Percentiles rank a stretch among this genome's conserved stretches.
Evolutionary conservation across 2,113 vertebrate species (phyloP).

Genomic region (Stegastes partitus): DNA sequence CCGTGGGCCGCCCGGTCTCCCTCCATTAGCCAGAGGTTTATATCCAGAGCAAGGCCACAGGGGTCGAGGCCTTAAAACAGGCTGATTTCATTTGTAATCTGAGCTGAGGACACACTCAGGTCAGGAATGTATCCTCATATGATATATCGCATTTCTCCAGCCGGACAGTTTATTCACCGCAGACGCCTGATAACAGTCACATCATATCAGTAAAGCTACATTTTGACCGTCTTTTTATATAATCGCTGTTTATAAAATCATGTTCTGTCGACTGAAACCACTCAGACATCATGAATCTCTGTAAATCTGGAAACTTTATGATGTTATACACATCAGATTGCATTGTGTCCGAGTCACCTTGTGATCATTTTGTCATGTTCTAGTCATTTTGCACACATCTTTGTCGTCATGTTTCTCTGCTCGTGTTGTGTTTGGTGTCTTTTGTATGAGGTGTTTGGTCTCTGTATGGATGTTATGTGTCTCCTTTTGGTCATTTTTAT

Average conservation of each 20-base stretch:
- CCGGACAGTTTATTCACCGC: not conserved
- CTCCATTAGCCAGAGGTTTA: slow-evolving; percentile 37
- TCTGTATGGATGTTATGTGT: no score
- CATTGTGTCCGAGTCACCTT: not conserved
- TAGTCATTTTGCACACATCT: not conserved
- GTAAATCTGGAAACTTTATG: no score
- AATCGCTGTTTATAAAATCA: not conserved
- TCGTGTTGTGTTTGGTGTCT: not conserved
- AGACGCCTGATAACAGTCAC: not conserved
- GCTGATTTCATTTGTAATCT: slow-evolving; percentile 54
- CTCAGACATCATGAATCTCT: no score
- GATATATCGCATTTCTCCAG: not conserved
- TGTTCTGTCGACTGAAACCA: no score
- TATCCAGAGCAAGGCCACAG: slow-evolving; percentile 15
- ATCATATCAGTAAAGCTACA: not conserved
- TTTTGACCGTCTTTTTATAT: not conserved
- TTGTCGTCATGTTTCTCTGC: not conserved
- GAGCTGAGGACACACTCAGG: slow-evolving; percentile 18
- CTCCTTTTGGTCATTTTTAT: no score
- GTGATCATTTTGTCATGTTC: not conserved
- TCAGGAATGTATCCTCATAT: not conserved
- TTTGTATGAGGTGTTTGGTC: no score
- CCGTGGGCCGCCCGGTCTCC: not conserved
- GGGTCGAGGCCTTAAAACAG: slow-evolving; percentile 35
- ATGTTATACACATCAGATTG: no score